Evolutionary conservation across 2,888 invertebrate species (phyloP).

Genomic region (Acanthopleura granulata): DNA sequence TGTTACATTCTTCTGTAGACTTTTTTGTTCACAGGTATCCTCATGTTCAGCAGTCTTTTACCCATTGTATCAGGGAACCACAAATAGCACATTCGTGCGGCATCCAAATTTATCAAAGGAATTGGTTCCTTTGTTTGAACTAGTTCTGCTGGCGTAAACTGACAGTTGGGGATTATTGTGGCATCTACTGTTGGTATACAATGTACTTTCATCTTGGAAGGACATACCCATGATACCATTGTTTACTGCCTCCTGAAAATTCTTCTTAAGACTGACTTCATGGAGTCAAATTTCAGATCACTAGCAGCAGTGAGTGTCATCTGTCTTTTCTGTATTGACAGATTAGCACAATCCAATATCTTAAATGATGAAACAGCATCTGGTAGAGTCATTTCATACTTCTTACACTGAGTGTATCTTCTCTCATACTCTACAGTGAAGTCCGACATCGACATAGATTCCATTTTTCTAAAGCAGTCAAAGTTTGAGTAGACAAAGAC

Average conservation of each 20-base stretch:
- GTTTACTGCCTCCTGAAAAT: not conserved
- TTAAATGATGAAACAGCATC: slow-evolving; percentile 14
- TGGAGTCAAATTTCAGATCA: not conserved
- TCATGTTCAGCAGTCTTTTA: not conserved
- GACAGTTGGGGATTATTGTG: no score
- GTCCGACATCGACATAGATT: no score
- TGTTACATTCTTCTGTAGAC: not conserved
- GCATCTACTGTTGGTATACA: no score
- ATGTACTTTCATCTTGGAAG: no score
- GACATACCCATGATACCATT: not conserved
- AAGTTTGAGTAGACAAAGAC: no score
- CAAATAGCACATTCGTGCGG: slow-evolving; percentile 5
- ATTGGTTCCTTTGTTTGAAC: not conserved
- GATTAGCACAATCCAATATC: no score
- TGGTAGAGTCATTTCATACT: no score
- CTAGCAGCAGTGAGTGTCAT: no score
- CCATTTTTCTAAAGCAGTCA: no score
- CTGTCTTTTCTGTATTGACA: no score
- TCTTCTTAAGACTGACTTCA: not conserved
- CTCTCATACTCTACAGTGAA: no score
- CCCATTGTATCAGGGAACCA: slow-evolving; percentile 9
- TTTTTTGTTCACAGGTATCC: not conserved
- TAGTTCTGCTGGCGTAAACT: not conserved
- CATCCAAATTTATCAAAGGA: slow-evolving; percentile 5
- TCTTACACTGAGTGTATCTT: no score